These are phyloP conservation scores for Philopedon plagiatum DNA, from an alignment of 2,888 invertebrate genomes.

Conservation along the genomic window DNA sequence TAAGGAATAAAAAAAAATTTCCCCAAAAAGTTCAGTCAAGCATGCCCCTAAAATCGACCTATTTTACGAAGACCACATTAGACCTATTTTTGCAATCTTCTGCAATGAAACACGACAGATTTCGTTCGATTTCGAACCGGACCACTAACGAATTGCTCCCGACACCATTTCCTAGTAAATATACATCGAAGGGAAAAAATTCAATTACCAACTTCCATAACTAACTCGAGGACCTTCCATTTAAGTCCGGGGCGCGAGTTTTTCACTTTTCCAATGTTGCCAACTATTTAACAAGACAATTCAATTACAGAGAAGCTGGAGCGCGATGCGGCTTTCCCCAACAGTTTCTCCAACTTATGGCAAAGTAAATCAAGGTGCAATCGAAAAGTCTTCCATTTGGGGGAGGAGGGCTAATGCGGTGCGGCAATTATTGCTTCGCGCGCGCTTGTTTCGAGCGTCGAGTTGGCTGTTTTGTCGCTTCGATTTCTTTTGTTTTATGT, in stretches of 20 bases:
- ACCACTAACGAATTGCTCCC: no score
- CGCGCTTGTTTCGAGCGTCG: conserved; percentile 12
- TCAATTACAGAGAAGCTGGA: conserved; percentile 64
- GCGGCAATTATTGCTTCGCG: conserved; percentile 42
- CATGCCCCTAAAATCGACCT: no score
- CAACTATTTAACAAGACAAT: conserved; percentile 68
- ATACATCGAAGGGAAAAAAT: conserved; percentile 67
- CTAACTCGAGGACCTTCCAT: conserved; percentile 61
- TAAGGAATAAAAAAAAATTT: no score
- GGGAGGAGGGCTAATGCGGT: conserved; percentile 50
- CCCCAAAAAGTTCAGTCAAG: no score
- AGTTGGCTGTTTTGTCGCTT: conserved; percentile 6
- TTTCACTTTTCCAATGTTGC: conserved; percentile 54
- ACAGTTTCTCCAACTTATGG: conserved; percentile 61
- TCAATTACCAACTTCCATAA: conserved; percentile 68
- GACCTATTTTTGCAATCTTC: no score
- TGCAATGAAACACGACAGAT: no score
- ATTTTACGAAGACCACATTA: no score
- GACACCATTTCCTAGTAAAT: conserved; percentile 47
- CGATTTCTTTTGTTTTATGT: not conserved
- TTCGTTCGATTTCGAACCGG: no score
- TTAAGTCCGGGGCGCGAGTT: conserved; percentile 64
- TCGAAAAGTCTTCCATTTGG: conserved; percentile 59
- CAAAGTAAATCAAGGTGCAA: conserved; percentile 67
- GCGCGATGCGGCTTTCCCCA: conserved; percentile 49